Base-by-base conservation (phyloP, 1,140 invertebrate species). In the Doryteuthis pealeii region DNA sequence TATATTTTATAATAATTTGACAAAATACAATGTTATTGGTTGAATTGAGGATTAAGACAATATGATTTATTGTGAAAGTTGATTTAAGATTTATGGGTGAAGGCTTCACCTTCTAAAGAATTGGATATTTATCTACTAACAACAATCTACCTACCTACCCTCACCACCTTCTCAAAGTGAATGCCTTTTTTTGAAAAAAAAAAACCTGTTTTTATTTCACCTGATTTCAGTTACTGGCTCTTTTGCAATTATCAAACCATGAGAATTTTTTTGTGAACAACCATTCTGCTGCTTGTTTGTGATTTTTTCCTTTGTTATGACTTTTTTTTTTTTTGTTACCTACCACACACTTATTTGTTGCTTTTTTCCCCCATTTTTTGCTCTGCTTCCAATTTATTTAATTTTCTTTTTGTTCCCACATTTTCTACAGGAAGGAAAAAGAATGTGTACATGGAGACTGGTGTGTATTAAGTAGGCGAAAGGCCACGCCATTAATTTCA, bases 351-450 rank as follows among this genome's bases (percentile, higher is more conserved):
- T 40, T 40, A 40, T 40, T 40, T 40, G 35, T 40, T 40, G 35
- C 35, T 40, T 40, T 40, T 10, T 40, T 40, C 10, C 10, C 10
- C 35, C 35, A 5, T 40, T 40, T 40, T 3, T 40, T 40, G 35
- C 35, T 3, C 35, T 40, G 35, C 35, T 40, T 40, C 35, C 35
- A 40, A 40, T 40, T 40, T 40, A 40, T 40, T 40, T 40, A 40
- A 62, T 62, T n/a, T 62, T 62, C 26, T 62, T 22, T 62, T 62
- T 62, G 54, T 62, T 62, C 54, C 54, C 18, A 62, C 54, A 62
- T 62, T 62, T 62, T 62, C 54, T 62, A 62, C 54, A 62, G 54
- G 54, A 62, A 4, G 18, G 18, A 22, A 22, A 62, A 62, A n/a
- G 18, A 15, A 8, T 12, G 26, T 62, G 10, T 62, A 28, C 26